These are phyloP conservation scores for Poliocrania exsul DNA, from an alignment of 2,797 vertebrate species.

Conservation along the genomic window DNA sequence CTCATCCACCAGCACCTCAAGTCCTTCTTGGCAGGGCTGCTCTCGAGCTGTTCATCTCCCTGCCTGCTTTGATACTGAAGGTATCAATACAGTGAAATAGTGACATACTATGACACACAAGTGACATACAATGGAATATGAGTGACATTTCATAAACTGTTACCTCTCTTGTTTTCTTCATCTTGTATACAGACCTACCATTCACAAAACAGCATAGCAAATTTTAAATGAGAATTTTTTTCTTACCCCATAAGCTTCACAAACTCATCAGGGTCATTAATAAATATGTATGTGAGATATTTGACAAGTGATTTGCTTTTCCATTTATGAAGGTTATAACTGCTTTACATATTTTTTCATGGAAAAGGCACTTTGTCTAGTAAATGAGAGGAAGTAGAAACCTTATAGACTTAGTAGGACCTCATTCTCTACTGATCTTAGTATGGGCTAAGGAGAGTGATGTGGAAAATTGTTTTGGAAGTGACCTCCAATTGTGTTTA, in stretches of 20 bases:
- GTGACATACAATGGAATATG: not conserved
- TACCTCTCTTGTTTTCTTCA: not conserved
- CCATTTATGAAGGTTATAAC: not conserved
- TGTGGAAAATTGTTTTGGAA: not conserved
- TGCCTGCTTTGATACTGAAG: not conserved
- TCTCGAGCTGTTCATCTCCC: not conserved
- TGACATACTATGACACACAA: not conserved
- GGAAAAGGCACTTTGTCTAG: not conserved
- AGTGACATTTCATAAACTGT: not conserved
- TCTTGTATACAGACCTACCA: not conserved
- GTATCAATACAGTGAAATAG: not conserved
- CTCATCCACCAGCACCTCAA: not conserved
- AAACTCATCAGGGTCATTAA: not conserved
- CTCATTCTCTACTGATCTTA: not conserved
- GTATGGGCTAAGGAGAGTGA: not conserved
- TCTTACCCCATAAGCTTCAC: not conserved
- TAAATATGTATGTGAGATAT: not conserved
- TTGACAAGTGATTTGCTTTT: not conserved
- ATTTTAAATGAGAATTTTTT: not conserved
- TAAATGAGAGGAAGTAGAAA: not conserved
- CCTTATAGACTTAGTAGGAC: not conserved
- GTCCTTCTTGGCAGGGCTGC: not conserved
- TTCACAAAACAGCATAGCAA: not conserved
- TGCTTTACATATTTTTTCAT: not conserved
- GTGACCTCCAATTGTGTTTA: not conserved